A percentile compares a stretch with the other conserved stretches of the same genome.
Evolutionary conservation across 1,140 invertebrate genomes (phyloP).

Genomic region (Chrysopa pallens): DNA sequence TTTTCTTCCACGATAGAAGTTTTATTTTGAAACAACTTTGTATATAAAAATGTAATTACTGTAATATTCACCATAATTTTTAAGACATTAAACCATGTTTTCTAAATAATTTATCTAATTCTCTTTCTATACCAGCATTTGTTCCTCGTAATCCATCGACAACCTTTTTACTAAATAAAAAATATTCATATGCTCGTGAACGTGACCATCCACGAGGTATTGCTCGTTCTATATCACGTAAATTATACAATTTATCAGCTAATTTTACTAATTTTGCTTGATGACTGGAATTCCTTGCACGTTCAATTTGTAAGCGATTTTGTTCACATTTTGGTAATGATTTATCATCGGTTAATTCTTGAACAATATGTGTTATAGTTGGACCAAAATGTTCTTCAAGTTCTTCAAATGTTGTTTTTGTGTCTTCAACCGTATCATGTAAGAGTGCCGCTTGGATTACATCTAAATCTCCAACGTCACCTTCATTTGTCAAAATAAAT

Average conservation of each 20-base stretch:
- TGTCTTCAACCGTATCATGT: slow-evolving; percentile 77
- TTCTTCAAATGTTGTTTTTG: slow-evolving; percentile 57
- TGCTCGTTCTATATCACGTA: slow-evolving; percentile 43
- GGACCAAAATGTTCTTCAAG: slow-evolving; percentile 44
- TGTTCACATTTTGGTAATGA: slow-evolving; percentile 36
- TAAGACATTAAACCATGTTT: slow-evolving; percentile 5
- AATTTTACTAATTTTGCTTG: slow-evolving; percentile 62
- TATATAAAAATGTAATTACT: too few species aligned
- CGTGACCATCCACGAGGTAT: slow-evolving; percentile 48
- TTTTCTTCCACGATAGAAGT: too few species aligned
- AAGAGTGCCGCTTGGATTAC: slow-evolving; percentile 55
- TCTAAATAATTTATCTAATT: slow-evolving; percentile 35
- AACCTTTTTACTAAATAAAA: slow-evolving; percentile 51
- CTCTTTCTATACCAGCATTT: slow-evolving; percentile 39
- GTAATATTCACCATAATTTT: too few species aligned
- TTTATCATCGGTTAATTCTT: slow-evolving; percentile 63
- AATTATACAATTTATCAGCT: slow-evolving; percentile 71
- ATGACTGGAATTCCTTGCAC: slow-evolving; percentile 31
- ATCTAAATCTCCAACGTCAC: slow-evolving; percentile 35
- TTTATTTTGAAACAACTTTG: too few species aligned
- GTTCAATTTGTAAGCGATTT: slow-evolving; percentile 48
- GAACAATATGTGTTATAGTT: slow-evolving; percentile 36
- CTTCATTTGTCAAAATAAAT: slow-evolving; percentile 47
- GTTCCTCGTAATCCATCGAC: slow-evolving; percentile 41
- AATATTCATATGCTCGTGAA: slow-evolving; percentile 20